Evolutionary conservation across 2,888 invertebrate genomes (phyloP).

Genomic region (Epinotia bilunana): DNA sequence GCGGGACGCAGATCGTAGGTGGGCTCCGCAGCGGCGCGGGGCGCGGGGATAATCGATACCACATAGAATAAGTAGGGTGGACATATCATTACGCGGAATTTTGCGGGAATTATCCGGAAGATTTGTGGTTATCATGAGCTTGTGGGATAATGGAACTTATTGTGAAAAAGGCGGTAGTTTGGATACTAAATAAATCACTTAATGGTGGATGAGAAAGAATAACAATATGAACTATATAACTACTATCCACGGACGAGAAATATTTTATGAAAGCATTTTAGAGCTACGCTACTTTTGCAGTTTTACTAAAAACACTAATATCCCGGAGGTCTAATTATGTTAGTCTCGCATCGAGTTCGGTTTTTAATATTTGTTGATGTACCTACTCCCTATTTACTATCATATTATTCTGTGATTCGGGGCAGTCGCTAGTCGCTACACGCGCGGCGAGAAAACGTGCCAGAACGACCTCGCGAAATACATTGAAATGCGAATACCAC

Average conservation of each 20-base stretch:
- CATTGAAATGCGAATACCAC: no score
- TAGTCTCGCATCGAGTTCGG: no score
- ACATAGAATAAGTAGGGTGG: constrained; percentile 45
- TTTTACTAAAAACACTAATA: neutral
- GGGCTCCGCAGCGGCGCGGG: constrained; percentile 40
- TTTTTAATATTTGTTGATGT: no score
- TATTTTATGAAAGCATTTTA: neutral
- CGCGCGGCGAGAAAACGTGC: no score
- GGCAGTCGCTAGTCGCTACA: no score
- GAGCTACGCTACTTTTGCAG: neutral
- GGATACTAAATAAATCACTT: neutral
- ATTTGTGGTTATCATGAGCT: constrained; percentile 10
- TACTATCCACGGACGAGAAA: neutral
- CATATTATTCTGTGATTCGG: no score
- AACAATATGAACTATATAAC: neutral
- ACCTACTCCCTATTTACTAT: no score
- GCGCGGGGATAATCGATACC: constrained; percentile 47
- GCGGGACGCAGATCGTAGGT: constrained; percentile 39
- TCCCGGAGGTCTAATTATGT: no score
- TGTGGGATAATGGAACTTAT: constrained; percentile 7
- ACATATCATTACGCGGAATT: constrained; percentile 38
- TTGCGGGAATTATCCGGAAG: constrained; percentile 26
- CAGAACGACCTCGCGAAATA: no score
- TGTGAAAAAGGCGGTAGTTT: neutral
- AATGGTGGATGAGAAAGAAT: neutral